Base-by-base conservation (phyloP, 2,113 vertebrate species). In the Nesoenas mayeri region DNA sequence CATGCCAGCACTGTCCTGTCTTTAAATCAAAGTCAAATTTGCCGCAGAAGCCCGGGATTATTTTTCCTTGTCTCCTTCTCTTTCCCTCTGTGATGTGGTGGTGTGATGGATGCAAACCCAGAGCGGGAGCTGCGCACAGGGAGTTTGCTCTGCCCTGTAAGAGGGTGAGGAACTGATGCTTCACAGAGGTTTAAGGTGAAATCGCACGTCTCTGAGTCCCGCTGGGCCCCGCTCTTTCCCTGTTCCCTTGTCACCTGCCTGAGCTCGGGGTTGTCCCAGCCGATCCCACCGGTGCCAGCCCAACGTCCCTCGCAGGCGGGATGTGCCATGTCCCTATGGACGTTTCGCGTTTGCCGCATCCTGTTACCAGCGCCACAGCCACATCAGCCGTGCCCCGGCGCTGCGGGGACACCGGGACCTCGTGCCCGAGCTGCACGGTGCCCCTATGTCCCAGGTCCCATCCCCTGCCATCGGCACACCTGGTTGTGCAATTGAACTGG, bases 331-430 rank as follows among this genome's bases (percentile, higher is more conserved):
- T 2, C 80, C 28, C 22, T 21, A 28, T 40, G 5, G 72, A 10
- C 0, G 2, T 4, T 36, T 29, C 0, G 0, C 1, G 1, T 3
- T 1, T 7, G 24, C 53, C 11, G 0, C 24, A 1, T 40, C 42
- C 91, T 2, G 0, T 0, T 1, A 18, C 47, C 3, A 4, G 57
- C 67, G 56, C 72, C 0, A 0, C 88, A 51, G 79, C 51, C 61
- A 0, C 75, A 22, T 7, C 86, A 60, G 85, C 65, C 19, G 18
- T 32, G 58, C 15, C 69, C 38, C 3, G 34, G 65, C 1, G 1
- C 60, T 18, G 57, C 47, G 3, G 14, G 25, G 42, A 24, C 28
- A 19, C 60, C 0, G 2, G 60, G 21, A 62, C 18, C 26, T 58
- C 9, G 0, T 5, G 32, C 60, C 65, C 7, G 31, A 6, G 84